Percentiles rank a stretch among this genome's conserved stretches.
phyloP scores from a whole-genome alignment of 1,140 invertebrate species.

The Chionoecetes opilio region DNA sequence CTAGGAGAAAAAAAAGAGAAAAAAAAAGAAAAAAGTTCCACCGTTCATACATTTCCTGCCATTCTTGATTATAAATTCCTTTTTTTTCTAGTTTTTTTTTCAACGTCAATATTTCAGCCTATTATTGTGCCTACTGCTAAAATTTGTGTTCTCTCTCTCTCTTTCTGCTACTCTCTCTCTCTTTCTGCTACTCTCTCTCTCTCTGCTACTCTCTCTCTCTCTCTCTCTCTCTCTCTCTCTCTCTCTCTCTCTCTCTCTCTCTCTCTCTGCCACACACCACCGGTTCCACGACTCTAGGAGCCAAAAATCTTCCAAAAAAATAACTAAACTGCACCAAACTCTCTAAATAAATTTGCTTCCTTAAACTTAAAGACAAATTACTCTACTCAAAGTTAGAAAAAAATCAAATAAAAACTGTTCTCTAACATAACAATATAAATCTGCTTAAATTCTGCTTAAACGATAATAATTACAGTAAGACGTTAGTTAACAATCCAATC shows the following conservation, averaged over 20 bases:
- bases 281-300: constrained; percentile 55
- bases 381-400: background rate
- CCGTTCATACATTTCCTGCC: too few species aligned
- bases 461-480: constrained; percentile 22
- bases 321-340: background rate
- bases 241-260: background rate
- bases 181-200: background rate
- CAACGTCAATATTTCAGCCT: too few species aligned
- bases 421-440: constrained; percentile 30
- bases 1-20: too few species aligned
- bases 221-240: background rate
- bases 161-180: constrained; percentile 1
- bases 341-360: constrained; percentile 8
- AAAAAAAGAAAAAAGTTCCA: too few species aligned
- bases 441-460: constrained; percentile 8
- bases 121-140: background rate
- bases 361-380: background rate
- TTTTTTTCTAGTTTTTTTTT: background rate
- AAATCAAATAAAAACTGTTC: constrained; percentile 23
- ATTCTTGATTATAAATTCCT: background rate
- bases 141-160: background rate
- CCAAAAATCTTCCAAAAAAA: background rate
- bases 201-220: constrained; percentile 5
- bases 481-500: background rate
- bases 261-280: background rate